A percentile compares a stretch with the other conserved stretches of the same genome.
These are phyloP conservation scores for Vespertilio murinus DNA, from an alignment of 2,797 vertebrate genomes.

Conservation along the genomic window DNA sequence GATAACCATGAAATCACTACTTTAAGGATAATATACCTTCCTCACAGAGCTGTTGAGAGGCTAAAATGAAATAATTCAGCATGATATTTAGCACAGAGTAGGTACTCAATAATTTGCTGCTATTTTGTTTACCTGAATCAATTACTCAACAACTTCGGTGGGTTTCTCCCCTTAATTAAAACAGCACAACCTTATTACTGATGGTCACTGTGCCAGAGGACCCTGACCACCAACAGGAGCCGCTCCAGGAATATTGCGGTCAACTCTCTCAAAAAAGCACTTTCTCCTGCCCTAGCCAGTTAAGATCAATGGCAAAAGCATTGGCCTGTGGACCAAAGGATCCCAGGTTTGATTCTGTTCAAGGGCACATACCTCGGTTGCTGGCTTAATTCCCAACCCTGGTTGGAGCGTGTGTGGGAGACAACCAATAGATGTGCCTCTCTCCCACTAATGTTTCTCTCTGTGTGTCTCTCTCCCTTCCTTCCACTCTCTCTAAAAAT, in stretches of 20 bases:
- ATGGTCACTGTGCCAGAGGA: background rate
- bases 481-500: no score
- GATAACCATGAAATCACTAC: background rate
- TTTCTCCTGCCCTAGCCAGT: background rate
- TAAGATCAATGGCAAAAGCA: no score
- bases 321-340: no score
- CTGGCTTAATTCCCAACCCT: no score
- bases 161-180: background rate
- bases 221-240: background rate
- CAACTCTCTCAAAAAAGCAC: background rate
- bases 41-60: background rate
- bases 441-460: no score
- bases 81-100: background rate
- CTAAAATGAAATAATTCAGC: background rate
- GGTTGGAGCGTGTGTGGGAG: no score
- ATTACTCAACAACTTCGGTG: conserved; percentile 7
- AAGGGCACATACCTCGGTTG: no score
- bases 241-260: background rate
- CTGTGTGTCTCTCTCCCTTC: no score
- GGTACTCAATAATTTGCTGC: background rate
- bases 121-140: background rate
- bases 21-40: background rate
- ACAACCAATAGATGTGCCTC: no score
- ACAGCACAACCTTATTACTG: background rate
- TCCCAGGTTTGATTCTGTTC: no score